Conservation (phyloP, 2,888 invertebrate species). For the Epiblema foenella region DNA sequence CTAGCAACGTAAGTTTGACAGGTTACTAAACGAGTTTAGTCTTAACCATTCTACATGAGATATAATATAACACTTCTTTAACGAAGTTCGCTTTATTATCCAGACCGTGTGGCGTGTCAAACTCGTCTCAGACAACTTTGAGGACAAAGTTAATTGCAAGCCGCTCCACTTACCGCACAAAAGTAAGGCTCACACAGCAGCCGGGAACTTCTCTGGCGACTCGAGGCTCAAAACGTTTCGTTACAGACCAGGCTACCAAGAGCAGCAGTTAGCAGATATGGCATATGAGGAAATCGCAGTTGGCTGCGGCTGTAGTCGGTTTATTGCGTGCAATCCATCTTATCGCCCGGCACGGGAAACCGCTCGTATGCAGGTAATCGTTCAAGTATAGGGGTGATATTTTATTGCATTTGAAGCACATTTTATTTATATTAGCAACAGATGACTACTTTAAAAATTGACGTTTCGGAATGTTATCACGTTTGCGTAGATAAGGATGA, state of each 20-base stretch:
- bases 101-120: slow-evolving; percentile 25
- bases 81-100: slow-evolving; percentile 18
- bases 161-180: background rate
- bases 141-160: slow-evolving; percentile 38
- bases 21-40: background rate
- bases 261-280: slow-evolving; percentile 50
- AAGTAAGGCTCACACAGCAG: slow-evolving; percentile 14
- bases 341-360: slow-evolving; percentile 46
- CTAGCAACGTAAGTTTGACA: no score
- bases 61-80: background rate
- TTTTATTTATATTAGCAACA: slow-evolving; percentile 25
- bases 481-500: slow-evolving; percentile 9
- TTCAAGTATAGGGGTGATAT: slow-evolving; percentile 41
- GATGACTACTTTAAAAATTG: slow-evolving; percentile 18
- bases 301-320: slow-evolving; percentile 52
- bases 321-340: slow-evolving; percentile 57
- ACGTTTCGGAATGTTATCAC: slow-evolving; percentile 22
- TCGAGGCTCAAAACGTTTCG: slow-evolving; percentile 24
- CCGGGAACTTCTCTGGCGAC: slow-evolving; percentile 3
- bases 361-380: slow-evolving; percentile 42
- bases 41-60: background rate
- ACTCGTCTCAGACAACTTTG: slow-evolving; percentile 25
- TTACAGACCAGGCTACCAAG: slow-evolving; percentile 39
- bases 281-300: slow-evolving; percentile 52
- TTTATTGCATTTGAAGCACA: slow-evolving; percentile 37